Evolutionary conservation across 2,113 vertebrate genomes (phyloP).

Genomic region (Misgurnus anguillicaudatus): DNA sequence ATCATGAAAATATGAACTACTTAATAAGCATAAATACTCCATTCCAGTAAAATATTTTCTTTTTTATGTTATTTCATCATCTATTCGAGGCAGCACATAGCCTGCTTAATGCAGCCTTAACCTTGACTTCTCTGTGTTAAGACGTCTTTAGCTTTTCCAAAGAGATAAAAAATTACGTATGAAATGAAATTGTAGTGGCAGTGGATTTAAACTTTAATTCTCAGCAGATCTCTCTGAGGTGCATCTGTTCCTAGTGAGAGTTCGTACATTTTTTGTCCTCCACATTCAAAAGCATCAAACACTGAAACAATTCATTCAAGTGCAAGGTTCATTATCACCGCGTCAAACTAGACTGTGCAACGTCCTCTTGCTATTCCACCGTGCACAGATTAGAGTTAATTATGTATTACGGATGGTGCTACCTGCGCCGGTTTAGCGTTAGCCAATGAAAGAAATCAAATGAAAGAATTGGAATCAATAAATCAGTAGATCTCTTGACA

Average conservation of each 20-base stretch:
- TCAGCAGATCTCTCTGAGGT: too few species aligned
- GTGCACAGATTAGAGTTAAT: slow-evolving; percentile 18
- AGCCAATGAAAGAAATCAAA: slow-evolving; percentile 74
- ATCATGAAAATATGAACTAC: too few species aligned
- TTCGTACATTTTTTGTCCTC: neutral
- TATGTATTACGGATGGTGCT: slow-evolving; percentile 15
- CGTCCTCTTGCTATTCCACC: neutral
- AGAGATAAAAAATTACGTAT: too few species aligned
- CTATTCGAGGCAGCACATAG: too few species aligned
- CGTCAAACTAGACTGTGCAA: neutral
- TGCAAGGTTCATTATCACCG: neutral
- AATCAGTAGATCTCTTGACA: slow-evolving; percentile 72
- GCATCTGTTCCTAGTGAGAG: neutral
- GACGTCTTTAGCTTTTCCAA: too few species aligned
- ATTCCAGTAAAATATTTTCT: too few species aligned
- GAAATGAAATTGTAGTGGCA: too few species aligned
- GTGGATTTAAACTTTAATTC: neutral
- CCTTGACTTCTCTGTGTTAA: too few species aligned
- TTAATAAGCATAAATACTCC: too few species aligned
- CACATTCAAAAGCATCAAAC: neutral
- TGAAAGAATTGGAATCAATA: slow-evolving; percentile 75
- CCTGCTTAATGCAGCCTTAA: too few species aligned
- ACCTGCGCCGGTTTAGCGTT: slow-evolving; percentile 59
- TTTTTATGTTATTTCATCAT: too few species aligned
- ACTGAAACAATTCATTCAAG: neutral